A percentile compares a stretch with the other conserved stretches of the same genome.
These are phyloP conservation scores for Antitype chi DNA, from an alignment of 2,888 invertebrate genomes.

Conservation along the genomic window DNA sequence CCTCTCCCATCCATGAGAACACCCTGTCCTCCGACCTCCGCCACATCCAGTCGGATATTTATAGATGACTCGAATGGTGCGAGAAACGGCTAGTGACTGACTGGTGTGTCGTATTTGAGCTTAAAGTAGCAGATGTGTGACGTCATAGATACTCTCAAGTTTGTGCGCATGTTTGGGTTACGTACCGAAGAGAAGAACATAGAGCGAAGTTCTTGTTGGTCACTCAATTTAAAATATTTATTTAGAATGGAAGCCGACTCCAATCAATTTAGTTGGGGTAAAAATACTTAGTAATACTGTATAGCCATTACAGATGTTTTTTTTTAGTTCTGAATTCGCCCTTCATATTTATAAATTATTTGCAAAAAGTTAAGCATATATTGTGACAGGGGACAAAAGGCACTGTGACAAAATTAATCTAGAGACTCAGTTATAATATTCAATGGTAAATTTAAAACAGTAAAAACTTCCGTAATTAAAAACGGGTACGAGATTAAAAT, in stretches of 20 bases:
- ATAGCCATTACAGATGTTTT: not conserved
- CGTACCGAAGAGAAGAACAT: too few relatives aligned
- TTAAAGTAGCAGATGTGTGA: too few relatives aligned
- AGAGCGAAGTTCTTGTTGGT: not conserved
- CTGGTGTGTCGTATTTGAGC: too few relatives aligned
- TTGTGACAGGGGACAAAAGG: not conserved
- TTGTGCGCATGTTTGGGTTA: too few relatives aligned
- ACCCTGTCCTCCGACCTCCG: too few relatives aligned
- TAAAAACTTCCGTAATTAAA: conserved; percentile 34
- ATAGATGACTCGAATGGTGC: too few relatives aligned
- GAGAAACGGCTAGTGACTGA: too few relatives aligned
- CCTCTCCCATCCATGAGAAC: too few relatives aligned
- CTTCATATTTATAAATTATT: not conserved
- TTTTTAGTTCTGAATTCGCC: not conserved
- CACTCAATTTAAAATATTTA: not conserved
- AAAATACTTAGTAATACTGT: too few relatives aligned
- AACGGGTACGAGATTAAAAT: conserved; percentile 12
- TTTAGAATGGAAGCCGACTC: not conserved
- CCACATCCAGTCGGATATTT: too few relatives aligned
- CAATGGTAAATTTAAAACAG: conserved; percentile 13
- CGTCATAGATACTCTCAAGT: too few relatives aligned
- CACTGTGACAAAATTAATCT: not conserved
- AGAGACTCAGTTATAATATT: not conserved
- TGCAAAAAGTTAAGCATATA: not conserved
- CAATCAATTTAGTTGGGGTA: not conserved